Conservation (phyloP, 2,888 invertebrate species). For the Tachystola acroxantha region DNA sequence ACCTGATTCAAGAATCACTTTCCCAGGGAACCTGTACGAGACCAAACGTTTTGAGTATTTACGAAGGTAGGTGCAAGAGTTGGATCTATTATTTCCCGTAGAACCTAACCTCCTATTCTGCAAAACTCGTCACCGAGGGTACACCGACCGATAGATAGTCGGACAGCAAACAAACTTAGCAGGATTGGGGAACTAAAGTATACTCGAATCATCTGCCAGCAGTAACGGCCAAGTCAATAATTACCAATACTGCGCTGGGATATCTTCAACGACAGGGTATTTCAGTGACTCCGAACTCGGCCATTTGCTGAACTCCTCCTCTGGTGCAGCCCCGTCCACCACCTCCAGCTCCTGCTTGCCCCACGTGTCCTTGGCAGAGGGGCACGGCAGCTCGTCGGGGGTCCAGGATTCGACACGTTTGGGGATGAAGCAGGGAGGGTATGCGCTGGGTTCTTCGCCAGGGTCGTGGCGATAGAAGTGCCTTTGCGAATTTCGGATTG, state of each 20-base stretch:
- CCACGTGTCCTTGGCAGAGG: slow-evolving; percentile 61
- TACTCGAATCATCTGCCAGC: too few relatives aligned
- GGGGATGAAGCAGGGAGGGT: slow-evolving; percentile 58
- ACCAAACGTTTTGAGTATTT: too few relatives aligned
- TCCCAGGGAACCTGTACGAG: slow-evolving; percentile 56
- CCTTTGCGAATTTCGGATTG: too few relatives aligned
- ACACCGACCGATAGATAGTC: too few relatives aligned
- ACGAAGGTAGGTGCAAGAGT: too few relatives aligned
- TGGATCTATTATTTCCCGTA: too few relatives aligned
- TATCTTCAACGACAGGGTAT: slow-evolving; percentile 43
- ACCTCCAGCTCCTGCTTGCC: slow-evolving; percentile 41
- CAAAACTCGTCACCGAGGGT: too few relatives aligned
- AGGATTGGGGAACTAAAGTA: too few relatives aligned
- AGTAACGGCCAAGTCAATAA: too few relatives aligned
- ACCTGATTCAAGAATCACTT: slow-evolving; percentile 22
- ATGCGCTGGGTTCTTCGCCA: slow-evolving; percentile 58
- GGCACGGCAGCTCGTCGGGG: slow-evolving; percentile 49
- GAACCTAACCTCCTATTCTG: too few relatives aligned
- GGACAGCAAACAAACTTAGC: too few relatives aligned
- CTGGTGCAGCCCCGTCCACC: slow-evolving; percentile 32
- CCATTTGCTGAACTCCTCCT: slow-evolving; percentile 29
- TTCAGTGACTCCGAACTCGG: slow-evolving; percentile 44
- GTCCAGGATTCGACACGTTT: slow-evolving; percentile 57
- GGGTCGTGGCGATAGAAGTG: slow-evolving; percentile 67
- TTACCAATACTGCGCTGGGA: slow-evolving; percentile 55